Base-by-base conservation (phyloP, 2,797 vertebrate species). In the Rhinoraja longicauda region DNA sequence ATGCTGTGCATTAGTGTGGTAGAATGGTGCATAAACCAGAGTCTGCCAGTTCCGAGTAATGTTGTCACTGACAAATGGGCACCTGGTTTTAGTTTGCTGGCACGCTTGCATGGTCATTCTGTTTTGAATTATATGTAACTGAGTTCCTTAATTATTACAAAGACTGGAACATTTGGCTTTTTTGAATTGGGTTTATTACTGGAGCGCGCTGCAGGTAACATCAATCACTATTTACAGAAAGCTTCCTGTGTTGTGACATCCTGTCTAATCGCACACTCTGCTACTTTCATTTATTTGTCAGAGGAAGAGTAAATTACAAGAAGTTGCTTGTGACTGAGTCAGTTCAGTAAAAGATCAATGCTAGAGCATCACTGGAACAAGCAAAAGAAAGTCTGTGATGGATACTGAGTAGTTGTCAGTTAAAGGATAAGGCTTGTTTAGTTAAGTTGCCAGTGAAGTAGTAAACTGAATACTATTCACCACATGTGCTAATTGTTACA, bases 201-300 rank as follows among this genome's bases (percentile, higher is more conserved):
- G 84, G 62, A 67, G 17, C 62, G 19, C n/a, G 1, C 84, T 88
- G 84, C 84, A 67, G 84, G 84, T 67, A 88, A 32, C 84, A 88
- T 88, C 84, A 88, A 88, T 88, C 84, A 88, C 59, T 36, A 67
- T 88, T 88, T 88, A 88, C 64, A 88, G 67, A n/a, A n/a, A 8
- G 62, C 84, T 88, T 88, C 84, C 84, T 88, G 84, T 88, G 84
- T 88, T 88, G 84, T 88, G 84, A 67, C 84, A 88, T 88, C 84
- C 84, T 88, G 84, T 67, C 62, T 88, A 10, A 59, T 88, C 84
- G 32, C n/a, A 67, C 84, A 88, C 59, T 67, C n/a, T 64, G 17
- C 84, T 39, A 36, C 59, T 88, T 88, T 88, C 84, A 67, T n/a
- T 88, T 36, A 67, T 59, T 12, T 67, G 15, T 88, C 36, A 67